Evolutionary conservation across 2,113 vertebrate species (phyloP), one percentile per base, ranked within the genome.

Genomic region (Pagrus major): DNA sequence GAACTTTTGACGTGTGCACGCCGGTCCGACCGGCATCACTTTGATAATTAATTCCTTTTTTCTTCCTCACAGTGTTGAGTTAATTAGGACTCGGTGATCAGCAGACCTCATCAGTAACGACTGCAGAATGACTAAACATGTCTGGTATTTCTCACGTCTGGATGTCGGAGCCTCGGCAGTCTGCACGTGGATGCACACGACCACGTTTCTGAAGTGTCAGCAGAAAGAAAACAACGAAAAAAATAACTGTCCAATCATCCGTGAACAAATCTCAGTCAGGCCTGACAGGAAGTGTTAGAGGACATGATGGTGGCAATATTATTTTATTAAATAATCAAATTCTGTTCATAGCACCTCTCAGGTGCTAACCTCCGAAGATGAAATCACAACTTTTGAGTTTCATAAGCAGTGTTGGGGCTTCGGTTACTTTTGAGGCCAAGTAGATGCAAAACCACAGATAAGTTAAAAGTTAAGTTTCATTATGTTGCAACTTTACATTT

Each of bases 221-320:
- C 18, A 2, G 27, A 44, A 25, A 37, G 15, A n/a, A 18, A 52
- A 10, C n/a, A 25, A 20, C 11, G 4, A 1, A 47, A 20, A 27
- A 46, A 3, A 23, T 21, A 47, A 8, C 70, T 49, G 42, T 60
- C 37, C 44, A 12, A 54, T 75, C 25, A 10, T 29, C 41, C 23
- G 0, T 41, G 52, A 66, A 58, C 47, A 35, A 66, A 59, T 42
- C 29, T 67, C 35, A 52, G n/a, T 46, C 9, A 33, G 64, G 8
- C 52, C n/a, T 25, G 47, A 70, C 21, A 70, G 67, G 39, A 61
- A 60, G 65, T 23, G 18, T n/a, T 39, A 44, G 46, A 21, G 7
- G 12, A 58, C 16, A 35, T 58, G 29, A 35, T 7, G 5, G 37
- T 14, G 6, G 2, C 9, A 8, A 21, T n/a, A 27, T 9, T 51